Base-by-base conservation (phyloP, 2,797 vertebrate genomes). In the Gymnoscopelus microlampas region DNA sequence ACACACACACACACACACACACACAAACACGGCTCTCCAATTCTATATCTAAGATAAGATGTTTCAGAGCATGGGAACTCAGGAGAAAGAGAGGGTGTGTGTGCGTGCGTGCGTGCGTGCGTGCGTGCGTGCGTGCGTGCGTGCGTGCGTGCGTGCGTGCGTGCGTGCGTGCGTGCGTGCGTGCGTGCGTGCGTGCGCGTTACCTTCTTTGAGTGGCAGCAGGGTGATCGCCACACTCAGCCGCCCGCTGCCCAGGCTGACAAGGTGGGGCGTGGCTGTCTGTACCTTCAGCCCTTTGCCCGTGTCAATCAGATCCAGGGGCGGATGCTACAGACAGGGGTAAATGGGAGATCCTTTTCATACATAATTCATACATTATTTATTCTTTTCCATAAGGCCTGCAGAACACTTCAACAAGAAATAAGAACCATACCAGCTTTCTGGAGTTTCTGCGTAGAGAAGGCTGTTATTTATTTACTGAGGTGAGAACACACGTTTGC, bases 181-280 rank as follows among this genome's bases (percentile, higher is more conserved):
- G 69, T 66, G 70, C 23, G 57, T 74, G 58, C 61, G 59, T 73
- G 5, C 63, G 50, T 68, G 19, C 63, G 19, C 63, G 0, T 85
- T 89, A 95, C 94, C 94, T 90, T 95, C 93, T 74, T 94, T 94
- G 15, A 95, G 83, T 2, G 94, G 94, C 66, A 95, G 81, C 56
- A 95, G 74, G 26, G 94, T 95, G 73, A 95, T 93, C 0, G 94
- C 94, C 54, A 95, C 89, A 64, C 94, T 95, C 13, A 95, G 91
- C 44, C 94, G 91, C 12, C 94, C 94, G 2, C 94, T 94, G 49
- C 94, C 94, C 64, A 95, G 87, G 76, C 94, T 95, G 66, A 95
- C 94, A 56, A 95, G 87, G 76, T 95, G 94, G 61, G 94, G 94
- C 0, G 74, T 68, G 5, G 89, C 85, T 0, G 94, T 94, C 74